Evolutionary conservation across 2,113 vertebrate species (phyloP).

Genomic region (Drymodes brunneopygia): DNA sequence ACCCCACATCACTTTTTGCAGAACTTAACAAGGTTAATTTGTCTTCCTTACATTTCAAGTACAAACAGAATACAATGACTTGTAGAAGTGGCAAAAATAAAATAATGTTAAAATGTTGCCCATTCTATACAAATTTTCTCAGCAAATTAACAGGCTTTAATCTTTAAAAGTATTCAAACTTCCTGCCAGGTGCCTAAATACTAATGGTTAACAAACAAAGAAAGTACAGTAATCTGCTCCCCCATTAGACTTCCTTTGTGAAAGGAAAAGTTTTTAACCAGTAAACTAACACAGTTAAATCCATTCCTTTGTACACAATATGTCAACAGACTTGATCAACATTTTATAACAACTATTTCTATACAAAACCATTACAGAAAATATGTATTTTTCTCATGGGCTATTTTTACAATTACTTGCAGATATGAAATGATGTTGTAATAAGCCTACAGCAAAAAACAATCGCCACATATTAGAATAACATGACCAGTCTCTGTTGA

Average conservation of each 20-base stretch:
- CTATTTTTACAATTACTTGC: not conserved
- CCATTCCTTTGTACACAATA: not conserved
- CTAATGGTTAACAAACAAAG: conserved; percentile 66
- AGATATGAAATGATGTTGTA: not conserved
- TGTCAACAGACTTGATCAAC: not conserved
- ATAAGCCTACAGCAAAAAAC: not conserved
- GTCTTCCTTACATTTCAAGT: not conserved
- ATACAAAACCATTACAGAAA: not conserved
- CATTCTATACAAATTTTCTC: not conserved
- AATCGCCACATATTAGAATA: not conserved
- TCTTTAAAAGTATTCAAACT: conserved; percentile 67
- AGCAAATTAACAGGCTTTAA: conserved; percentile 51
- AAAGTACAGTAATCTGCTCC: conserved; percentile 46
- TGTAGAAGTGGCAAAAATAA: not conserved
- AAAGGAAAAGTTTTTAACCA: conserved; percentile 62
- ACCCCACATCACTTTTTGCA: not conserved
- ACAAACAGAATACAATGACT: not conserved
- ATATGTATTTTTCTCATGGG: not conserved
- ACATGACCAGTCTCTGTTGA: not conserved
- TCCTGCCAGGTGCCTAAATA: conserved; percentile 77
- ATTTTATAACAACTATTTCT: not conserved
- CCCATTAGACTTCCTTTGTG: conserved; percentile 45
- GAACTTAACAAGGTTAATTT: not conserved
- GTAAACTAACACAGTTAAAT: conserved; percentile 1
- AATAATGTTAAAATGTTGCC: not conserved